Evolutionary conservation across 1,140 invertebrate species (phyloP).

Genomic region (Aphis gossypii): DNA sequence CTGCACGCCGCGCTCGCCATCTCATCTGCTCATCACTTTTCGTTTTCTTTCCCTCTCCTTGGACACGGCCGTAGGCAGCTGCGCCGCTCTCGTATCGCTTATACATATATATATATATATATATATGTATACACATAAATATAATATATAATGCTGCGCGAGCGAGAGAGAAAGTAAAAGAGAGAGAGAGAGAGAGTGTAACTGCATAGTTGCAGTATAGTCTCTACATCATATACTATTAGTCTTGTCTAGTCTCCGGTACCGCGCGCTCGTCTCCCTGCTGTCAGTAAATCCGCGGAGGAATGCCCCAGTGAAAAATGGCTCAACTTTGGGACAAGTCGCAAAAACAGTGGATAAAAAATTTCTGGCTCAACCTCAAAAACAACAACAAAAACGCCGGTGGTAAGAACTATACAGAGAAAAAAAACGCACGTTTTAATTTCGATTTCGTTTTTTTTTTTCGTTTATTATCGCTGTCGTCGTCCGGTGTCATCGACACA

Average conservation of each 20-base stretch:
- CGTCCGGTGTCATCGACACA: neutral
- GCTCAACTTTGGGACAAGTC: conserved; percentile 61
- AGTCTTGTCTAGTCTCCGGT: neutral
- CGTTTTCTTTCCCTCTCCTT: neutral
- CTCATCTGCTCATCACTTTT: neutral
- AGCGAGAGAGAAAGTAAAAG: no score
- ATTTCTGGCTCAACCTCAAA: conserved; percentile 61
- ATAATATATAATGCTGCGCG: no score
- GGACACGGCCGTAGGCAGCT: neutral
- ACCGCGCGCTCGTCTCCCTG: neutral
- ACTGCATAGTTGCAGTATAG: conserved; percentile 9
- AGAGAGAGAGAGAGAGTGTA: neutral
- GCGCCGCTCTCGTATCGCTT: neutral
- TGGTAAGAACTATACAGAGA: neutral
- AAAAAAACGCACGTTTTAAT: neutral
- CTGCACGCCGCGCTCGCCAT: neutral
- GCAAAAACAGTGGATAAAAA: conserved; percentile 63
- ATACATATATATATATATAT: no score
- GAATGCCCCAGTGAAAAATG: conserved; percentile 59
- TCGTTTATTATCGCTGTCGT: neutral
- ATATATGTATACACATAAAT: no score
- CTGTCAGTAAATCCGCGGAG: neutral
- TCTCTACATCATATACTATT: neutral
- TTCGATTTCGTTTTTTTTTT: conserved; percentile 23
- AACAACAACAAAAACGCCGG: conserved; percentile 50